Base-by-base conservation (phyloP, 2,888 invertebrate species). In the Drosophila mettleri region DNA sequence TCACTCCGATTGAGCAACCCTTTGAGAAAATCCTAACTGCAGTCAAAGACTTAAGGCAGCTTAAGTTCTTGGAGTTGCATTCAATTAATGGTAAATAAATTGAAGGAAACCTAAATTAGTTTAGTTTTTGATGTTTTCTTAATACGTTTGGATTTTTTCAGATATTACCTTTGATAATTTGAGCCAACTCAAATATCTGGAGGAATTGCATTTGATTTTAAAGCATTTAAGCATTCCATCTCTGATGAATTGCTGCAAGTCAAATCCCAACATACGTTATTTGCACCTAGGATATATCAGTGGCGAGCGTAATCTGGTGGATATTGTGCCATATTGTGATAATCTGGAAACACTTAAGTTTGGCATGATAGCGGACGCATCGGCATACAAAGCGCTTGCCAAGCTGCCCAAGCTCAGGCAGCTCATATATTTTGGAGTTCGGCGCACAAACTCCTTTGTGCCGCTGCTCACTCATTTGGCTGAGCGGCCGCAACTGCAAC, bases 161-260 rank as follows among this genome's bases (percentile, higher is more conserved):
- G 83, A 69, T 8, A 69, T 57, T 36, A 64, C 53, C 3, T 49
- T 45, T 29, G 69, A 74, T 4, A 80, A 49, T 7, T 27, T 83
- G 2, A 22, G 46, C 22, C 49, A 54, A 4, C 53, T 77, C 1
- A 58, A 43, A 4, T 57, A 65, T 3, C 49, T 83, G 2, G 69
- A 86, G 49, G 43, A 67, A 22, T 41, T 83, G 0, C 46, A 71
- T 2, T 14, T 83, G 16, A 29, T 54, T 2, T 2, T 86, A 4
- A 52, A 43, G 6, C 64, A 64, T 38, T 52, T 77, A 7, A 7
- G 6, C 0, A 6, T 36, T 0, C 0, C 54, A 9, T n/a, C 41
- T 31, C 48, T 83, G 22, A 33, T 48, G 6, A 80, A 80, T 38
- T 71, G 69, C 43, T 88, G 86, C 55, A 86, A 74, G 18, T 34